Evolutionary conservation across 2,797 vertebrate genomes (phyloP).

Genomic region (Varecia variegata): DNA sequence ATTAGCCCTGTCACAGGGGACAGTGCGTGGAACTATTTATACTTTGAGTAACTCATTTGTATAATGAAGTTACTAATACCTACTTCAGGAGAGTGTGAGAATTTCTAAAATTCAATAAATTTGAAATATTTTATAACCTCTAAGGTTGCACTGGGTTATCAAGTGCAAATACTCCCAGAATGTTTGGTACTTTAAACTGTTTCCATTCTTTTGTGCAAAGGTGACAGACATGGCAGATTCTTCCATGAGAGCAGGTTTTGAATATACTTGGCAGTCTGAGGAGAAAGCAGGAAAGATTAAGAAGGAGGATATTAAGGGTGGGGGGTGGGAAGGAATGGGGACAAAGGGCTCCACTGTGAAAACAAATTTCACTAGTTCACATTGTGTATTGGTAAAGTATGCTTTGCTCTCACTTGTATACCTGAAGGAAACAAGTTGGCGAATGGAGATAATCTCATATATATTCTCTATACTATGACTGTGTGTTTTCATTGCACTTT

Average conservation of each 20-base stretch:
- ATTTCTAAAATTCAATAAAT: neutral
- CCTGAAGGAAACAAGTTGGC: neutral
- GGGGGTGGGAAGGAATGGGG: neutral
- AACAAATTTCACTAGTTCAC: neutral
- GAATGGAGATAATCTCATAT: neutral
- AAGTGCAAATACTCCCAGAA: neutral
- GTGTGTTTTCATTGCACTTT: neutral
- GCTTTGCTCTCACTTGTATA: neutral
- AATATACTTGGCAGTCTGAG: neutral
- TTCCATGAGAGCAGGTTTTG: neutral
- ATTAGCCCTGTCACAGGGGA: neutral
- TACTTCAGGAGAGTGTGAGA: neutral
- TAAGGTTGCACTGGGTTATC: neutral
- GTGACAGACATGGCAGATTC: neutral
- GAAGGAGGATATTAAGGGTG: neutral
- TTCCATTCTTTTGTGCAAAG: neutral
- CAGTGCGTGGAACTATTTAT: neutral
- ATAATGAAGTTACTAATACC: neutral
- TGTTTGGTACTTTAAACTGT: neutral
- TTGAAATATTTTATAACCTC: neutral
- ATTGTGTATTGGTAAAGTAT: neutral
- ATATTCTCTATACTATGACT: neutral
- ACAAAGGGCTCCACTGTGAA: neutral
- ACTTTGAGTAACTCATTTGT: neutral
- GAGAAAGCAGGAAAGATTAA: neutral